Evolutionary conservation across 2,888 invertebrate genomes (phyloP).

Genomic region (Palloptera scutellata): DNA sequence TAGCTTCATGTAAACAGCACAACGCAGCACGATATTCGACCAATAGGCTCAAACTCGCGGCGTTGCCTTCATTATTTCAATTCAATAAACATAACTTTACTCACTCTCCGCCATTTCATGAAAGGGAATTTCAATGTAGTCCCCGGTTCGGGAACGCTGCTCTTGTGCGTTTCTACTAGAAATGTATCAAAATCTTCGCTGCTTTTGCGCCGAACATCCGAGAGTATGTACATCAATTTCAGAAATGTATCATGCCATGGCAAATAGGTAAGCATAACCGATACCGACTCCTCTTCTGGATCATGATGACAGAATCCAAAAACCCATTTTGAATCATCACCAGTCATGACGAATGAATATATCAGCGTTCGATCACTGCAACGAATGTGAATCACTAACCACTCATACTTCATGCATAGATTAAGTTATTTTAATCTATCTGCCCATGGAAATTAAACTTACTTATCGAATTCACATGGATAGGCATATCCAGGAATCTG

Average conservation of each 20-base stretch:
- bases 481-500: constrained; percentile 1
- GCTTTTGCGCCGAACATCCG: constrained; percentile 2
- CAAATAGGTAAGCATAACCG: constrained; percentile 10
- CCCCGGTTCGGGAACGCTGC: neutral
- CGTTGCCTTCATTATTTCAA: neutral
- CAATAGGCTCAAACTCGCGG: too few relatives aligned
- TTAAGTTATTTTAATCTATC: too few relatives aligned
- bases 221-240: constrained; percentile 7
- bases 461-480: constrained; percentile 11
- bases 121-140: neutral
- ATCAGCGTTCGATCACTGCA: neutral
- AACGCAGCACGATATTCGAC: too few relatives aligned
- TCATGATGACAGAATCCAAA: constrained; percentile 22
- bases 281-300: constrained; percentile 1
- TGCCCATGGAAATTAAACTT: neutral
- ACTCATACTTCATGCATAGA: neutral
- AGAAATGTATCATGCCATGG: constrained; percentile 21
- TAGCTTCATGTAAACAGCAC: too few relatives aligned
- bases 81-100: neutral
- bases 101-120: constrained; percentile 12
- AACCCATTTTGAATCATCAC: constrained; percentile 17
- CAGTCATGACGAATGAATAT: constrained; percentile 18
- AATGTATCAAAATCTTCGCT: constrained; percentile 12
- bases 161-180: constrained; percentile 6
- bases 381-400: neutral